Conservation (phyloP, 2,113 vertebrate genomes). For the Ammodytes dubius region DNA sequence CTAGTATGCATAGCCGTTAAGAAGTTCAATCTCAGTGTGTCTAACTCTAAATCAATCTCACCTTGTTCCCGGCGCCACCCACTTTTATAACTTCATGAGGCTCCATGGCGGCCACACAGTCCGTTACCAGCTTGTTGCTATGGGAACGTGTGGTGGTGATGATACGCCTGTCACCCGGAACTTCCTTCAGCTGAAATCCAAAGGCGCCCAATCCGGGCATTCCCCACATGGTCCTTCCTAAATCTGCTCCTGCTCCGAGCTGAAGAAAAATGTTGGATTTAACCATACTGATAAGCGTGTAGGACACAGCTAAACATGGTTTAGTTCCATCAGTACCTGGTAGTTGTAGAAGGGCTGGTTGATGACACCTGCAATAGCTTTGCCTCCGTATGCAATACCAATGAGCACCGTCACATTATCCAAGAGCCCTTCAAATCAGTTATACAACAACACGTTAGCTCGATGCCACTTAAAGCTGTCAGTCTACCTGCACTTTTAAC, state of each 20-base stretch:
- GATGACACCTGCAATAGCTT: conserved; percentile 96
- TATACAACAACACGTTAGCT: conserved; percentile 17
- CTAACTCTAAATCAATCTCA: conserved; percentile 58
- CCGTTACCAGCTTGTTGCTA: conserved; percentile 91
- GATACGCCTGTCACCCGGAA: conserved; percentile 89
- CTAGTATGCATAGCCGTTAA: background rate
- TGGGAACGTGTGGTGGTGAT: conserved; percentile 95
- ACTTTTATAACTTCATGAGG: conserved; percentile 92
- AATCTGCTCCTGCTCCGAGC: conserved; percentile 85
- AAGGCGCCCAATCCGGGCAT: conserved; percentile 93
- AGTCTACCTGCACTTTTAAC: background rate
- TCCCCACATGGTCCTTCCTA: conserved; percentile 97
- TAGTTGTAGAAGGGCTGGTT: conserved; percentile 99
- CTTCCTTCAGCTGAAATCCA: conserved; percentile 93
- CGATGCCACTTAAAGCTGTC: background rate
- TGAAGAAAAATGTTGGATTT: conserved; percentile 61
- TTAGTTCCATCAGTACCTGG: conserved; percentile 86
- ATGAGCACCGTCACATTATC: conserved; percentile 98
- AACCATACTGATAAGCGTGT: background rate
- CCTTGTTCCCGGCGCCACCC: conserved; percentile 98
- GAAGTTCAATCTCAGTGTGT: background rate
- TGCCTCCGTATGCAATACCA: conserved; percentile 94
- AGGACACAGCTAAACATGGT: background rate
- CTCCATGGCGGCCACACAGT: conserved; percentile 92
- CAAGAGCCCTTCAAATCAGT: conserved; percentile 88